Evolutionary conservation across 2,797 vertebrate genomes (phyloP).

Genomic region (Sebastes vulpes): DNA sequence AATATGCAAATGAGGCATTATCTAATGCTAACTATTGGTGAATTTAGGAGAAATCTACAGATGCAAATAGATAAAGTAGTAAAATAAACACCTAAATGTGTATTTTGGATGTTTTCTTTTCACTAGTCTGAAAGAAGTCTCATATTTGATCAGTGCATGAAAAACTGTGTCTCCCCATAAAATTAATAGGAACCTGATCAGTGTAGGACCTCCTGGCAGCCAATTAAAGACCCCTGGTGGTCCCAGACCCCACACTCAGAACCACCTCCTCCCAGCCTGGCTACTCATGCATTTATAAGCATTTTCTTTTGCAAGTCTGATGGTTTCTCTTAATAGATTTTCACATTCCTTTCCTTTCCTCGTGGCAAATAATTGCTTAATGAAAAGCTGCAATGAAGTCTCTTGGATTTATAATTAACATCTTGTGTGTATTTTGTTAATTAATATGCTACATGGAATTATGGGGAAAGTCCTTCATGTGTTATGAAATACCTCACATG

Average conservation of each 20-base stretch:
- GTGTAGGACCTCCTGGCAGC: not conserved
- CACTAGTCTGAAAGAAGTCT: no score
- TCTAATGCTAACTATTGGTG: no score
- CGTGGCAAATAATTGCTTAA: not conserved
- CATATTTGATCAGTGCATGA: no score
- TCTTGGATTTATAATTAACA: not conserved
- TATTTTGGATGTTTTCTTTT: no score
- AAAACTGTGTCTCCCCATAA: no score
- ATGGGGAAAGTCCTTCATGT: not conserved
- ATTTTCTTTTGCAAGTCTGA: not conserved
- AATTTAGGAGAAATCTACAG: no score
- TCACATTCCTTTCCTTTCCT: not conserved
- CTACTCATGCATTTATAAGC: not conserved
- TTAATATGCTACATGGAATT: not conserved
- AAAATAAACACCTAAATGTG: no score
- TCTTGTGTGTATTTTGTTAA: not conserved
- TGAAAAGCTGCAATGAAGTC: not conserved
- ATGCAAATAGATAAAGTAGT: no score
- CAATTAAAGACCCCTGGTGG: not conserved
- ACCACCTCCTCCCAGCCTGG: not conserved
- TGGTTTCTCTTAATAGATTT: not conserved
- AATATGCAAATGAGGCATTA: no score
- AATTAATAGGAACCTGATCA: not conserved
- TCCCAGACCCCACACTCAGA: not conserved
- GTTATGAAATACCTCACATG: not conserved